A percentile compares a stretch with the other conserved stretches of the same genome.
These are phyloP conservation scores for Botia almorhae DNA, from an alignment of 2,797 vertebrate species.

Conservation along the genomic window DNA sequence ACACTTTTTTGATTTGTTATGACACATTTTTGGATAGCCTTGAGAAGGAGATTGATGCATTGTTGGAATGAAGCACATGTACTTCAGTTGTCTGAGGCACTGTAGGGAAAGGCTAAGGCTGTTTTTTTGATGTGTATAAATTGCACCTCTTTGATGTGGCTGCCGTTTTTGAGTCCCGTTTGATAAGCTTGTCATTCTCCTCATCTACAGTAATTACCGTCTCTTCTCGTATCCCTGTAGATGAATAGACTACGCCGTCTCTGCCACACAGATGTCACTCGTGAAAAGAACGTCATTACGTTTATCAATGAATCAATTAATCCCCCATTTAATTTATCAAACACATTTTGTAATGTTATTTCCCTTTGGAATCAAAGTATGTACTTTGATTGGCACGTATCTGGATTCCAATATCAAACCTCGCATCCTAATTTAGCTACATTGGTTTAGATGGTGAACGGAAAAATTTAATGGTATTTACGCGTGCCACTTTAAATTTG, in stretches of 20 bases:
- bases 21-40: background rate
- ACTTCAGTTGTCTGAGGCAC: conserved; percentile 45
- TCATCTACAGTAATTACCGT: conserved; percentile 59
- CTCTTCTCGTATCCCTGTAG: conserved; percentile 45
- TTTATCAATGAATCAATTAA: conserved; percentile 62
- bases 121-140: conserved; percentile 50
- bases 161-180: conserved; percentile 53
- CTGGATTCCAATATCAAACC: conserved; percentile 27
- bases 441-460: background rate
- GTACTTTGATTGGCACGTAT: conserved; percentile 20
- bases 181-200: conserved; percentile 58
- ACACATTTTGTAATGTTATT: conserved; percentile 28
- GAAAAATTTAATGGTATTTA: background rate
- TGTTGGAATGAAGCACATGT: conserved; percentile 43
- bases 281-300: conserved; percentile 49
- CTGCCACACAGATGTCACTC: conserved; percentile 37
- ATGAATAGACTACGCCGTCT: conserved; percentile 40
- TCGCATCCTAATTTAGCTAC: background rate
- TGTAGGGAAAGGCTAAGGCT: conserved; percentile 43
- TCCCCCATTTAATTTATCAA: conserved; percentile 52
- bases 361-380: conserved; percentile 32
- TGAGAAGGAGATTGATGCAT: conserved; percentile 28
- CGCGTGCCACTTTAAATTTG: background rate
- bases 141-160: conserved; percentile 56
- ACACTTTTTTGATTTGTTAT: background rate